Percentiles rank a stretch among this genome's conserved stretches.
Evolutionary conservation across 2,113 vertebrate genomes (phyloP).

Genomic region (Nesogale talazaci): DNA sequence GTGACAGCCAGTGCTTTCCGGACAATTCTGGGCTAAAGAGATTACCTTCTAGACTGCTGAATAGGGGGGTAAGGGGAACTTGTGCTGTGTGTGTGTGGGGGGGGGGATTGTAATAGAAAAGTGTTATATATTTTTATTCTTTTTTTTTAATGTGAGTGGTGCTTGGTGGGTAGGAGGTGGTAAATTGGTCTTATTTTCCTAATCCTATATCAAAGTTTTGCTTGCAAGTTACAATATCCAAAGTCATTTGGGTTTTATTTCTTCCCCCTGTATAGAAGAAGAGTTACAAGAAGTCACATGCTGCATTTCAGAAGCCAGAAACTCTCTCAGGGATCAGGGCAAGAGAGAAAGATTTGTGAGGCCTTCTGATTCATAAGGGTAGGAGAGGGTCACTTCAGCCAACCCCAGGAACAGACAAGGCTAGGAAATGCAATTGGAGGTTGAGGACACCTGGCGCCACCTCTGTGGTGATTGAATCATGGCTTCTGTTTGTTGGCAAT

Average conservation of each 20-base stretch:
- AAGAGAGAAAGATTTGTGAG: background rate
- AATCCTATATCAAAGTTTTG: constrained; percentile 8
- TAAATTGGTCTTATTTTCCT: background rate
- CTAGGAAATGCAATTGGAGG: constrained; percentile 42
- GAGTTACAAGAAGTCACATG: background rate
- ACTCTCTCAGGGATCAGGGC: background rate
- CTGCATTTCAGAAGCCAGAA: background rate
- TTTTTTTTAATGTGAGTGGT: background rate
- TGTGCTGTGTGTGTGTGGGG: too few species aligned
- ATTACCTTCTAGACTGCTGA: background rate
- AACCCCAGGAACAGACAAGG: background rate
- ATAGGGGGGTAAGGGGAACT: background rate
- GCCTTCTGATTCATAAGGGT: background rate
- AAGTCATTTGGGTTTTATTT: background rate
- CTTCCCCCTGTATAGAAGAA: background rate
- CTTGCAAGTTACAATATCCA: background rate
- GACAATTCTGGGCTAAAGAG: constrained; percentile 5
- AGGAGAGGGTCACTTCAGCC: background rate
- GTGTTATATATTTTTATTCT: background rate
- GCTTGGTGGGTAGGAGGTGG: background rate
- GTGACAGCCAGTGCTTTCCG: constrained; percentile 47
- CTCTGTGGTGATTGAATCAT: background rate
- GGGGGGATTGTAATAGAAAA: accelerated
- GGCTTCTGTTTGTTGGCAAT: background rate
- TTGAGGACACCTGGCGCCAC: background rate